Percentiles rank a stretch among this genome's conserved stretches.
Evolutionary conservation across 2,113 vertebrate genomes (phyloP).

Genomic region (Pterocles gutturalis): DNA sequence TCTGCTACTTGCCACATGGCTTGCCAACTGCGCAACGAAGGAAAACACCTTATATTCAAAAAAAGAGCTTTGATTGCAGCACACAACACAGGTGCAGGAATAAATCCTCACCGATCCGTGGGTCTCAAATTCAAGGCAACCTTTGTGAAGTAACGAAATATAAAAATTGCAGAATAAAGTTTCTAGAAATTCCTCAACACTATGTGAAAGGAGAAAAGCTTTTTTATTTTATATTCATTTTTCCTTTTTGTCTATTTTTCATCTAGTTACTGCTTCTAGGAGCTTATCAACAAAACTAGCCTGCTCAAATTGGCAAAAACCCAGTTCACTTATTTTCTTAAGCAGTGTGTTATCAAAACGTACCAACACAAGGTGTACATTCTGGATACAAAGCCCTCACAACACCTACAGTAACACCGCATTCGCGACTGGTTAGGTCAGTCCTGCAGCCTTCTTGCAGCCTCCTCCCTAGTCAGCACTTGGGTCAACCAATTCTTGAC

Average conservation of each 20-base stretch:
- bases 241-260: not conserved
- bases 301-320: slow-evolving; percentile 23
- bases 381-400: slow-evolving; percentile 5
- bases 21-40: not conserved
- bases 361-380: slow-evolving; percentile 15
- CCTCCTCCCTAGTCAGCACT: not conserved
- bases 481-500: not conserved
- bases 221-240: not conserved
- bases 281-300: slow-evolving; percentile 42
- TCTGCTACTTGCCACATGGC: not conserved
- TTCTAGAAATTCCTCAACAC: not conserved
- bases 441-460: not conserved
- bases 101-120: not conserved
- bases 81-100: not conserved
- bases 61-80: not conserved
- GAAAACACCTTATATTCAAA: not conserved
- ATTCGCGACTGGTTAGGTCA: not conserved
- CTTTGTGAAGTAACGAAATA: not conserved
- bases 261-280: not conserved
- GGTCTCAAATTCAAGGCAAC: not conserved
- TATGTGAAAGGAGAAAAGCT: not conserved
- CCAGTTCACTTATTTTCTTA: slow-evolving; percentile 21
- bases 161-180: rapidly evolving
- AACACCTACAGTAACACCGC: not conserved
- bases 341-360: not conserved